phyloP scores from a whole-genome alignment of 1,140 invertebrate species.

The Drosophila lini region DNA sequence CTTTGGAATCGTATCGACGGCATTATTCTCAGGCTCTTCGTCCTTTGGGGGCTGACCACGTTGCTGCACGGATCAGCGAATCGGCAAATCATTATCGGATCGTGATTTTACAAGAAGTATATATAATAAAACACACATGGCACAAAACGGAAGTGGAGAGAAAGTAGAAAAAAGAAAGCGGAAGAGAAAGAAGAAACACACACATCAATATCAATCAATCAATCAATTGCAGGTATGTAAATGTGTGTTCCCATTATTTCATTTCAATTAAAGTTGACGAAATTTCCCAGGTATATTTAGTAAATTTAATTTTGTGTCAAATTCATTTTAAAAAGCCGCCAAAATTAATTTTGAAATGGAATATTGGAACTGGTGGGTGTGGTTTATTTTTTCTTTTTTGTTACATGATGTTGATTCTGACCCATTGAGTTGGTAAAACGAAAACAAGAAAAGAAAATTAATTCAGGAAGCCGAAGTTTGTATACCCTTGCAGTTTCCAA shows the following conservation, averaged over 20 bases:
- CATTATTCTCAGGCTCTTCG: slow-evolving; percentile 80
- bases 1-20: slow-evolving; percentile 80
- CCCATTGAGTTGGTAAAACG: background rate
- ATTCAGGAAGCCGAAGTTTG: background rate
- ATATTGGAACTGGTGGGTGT: background rate
- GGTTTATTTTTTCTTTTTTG: background rate
- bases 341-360: slow-evolving; percentile 3
- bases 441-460: background rate
- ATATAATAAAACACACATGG: slow-evolving; percentile 51
- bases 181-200: slow-evolving; percentile 58
- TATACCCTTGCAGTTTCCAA: background rate
- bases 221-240: slow-evolving; percentile 20
- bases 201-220: slow-evolving; percentile 47
- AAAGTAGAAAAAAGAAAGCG: slow-evolving; percentile 68
- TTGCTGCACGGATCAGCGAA: slow-evolving; percentile 57
- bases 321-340: background rate
- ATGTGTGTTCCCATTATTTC: slow-evolving; percentile 1
- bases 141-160: slow-evolving; percentile 63
- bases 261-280: slow-evolving; percentile 6
- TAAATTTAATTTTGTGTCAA: background rate
- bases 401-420: background rate
- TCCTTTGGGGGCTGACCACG: slow-evolving; percentile 80
- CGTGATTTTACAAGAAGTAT: slow-evolving; percentile 35
- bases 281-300: background rate
- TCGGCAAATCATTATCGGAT: slow-evolving; percentile 33